A percentile compares a stretch with the other conserved stretches of the same genome.
phyloP scores from a whole-genome alignment of 2,888 invertebrate species.

The Phyllotreta striolata region DNA sequence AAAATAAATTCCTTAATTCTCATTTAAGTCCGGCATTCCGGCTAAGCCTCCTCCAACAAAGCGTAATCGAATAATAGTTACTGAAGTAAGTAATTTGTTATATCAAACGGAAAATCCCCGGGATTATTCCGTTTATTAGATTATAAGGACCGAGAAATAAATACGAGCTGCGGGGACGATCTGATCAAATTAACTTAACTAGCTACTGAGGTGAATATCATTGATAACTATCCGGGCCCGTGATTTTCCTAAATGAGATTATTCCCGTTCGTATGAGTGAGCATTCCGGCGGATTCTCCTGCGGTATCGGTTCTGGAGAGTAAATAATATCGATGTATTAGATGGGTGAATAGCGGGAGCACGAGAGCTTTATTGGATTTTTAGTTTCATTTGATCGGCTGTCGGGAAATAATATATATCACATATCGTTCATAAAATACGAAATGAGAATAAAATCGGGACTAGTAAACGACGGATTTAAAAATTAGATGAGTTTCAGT shows the following conservation, averaged over 20 bases:
- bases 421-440: not conserved
- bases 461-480: no score
- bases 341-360: not conserved
- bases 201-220: conserved; percentile 25
- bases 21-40: conserved; percentile 13
- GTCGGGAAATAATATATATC: not conserved
- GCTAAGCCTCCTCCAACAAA: conserved; percentile 14
- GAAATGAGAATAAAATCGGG: not conserved
- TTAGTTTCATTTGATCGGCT: conserved; percentile 2
- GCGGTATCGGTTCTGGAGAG: conserved; percentile 1
- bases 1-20: conserved; percentile 8
- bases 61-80: conserved; percentile 25
- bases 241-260: conserved; percentile 18
- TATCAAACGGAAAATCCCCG: conserved; percentile 29
- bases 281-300: conserved; percentile 13
- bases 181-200: conserved; percentile 23
- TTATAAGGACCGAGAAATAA: conserved; percentile 29
- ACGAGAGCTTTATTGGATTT: conserved; percentile 6
- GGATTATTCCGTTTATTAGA: conserved; percentile 32
- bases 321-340: conserved; percentile 12
- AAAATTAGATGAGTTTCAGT: no score
- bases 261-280: conserved; percentile 17
- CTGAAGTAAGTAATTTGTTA: conserved; percentile 29
- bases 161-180: conserved; percentile 21
- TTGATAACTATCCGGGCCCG: conserved; percentile 25